A percentile compares a stretch with the other conserved stretches of the same genome.
Evolutionary conservation across 2,113 vertebrate species (phyloP).

Genomic region (Nycticryphes semicollaris): DNA sequence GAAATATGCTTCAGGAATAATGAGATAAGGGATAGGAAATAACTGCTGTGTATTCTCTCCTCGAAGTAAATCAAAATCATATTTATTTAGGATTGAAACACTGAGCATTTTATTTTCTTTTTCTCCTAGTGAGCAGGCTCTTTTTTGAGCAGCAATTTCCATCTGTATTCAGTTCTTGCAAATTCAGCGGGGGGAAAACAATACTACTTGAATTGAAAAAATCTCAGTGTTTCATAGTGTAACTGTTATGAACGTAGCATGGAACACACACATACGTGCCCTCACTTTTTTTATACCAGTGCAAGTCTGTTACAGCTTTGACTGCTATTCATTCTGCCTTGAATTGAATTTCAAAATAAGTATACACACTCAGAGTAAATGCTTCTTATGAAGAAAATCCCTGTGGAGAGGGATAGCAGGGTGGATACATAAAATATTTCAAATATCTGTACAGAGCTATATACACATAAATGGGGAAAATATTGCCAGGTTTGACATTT

Average conservation of each 20-base stretch:
- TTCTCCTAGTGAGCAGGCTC: background rate
- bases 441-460: background rate
- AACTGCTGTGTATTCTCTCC: background rate
- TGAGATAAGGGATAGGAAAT: background rate
- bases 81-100: background rate
- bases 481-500: slow-evolving; percentile 38
- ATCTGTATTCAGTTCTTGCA: slow-evolving; percentile 9
- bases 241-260: background rate
- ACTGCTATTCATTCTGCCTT: background rate
- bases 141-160: background rate
- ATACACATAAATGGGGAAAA: slow-evolving; percentile 3
- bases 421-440: background rate
- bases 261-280: background rate
- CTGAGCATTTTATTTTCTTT: background rate
- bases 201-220: background rate
- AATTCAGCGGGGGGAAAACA: background rate
- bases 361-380: background rate
- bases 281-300: background rate
- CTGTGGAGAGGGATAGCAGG: background rate
- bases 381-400: background rate
- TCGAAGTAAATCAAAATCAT: background rate
- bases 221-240: background rate
- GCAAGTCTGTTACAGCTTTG: background rate
- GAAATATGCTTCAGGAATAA: background rate
- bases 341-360: background rate